Conservation (phyloP, 2,113 vertebrate genomes). For the human region DNA sequence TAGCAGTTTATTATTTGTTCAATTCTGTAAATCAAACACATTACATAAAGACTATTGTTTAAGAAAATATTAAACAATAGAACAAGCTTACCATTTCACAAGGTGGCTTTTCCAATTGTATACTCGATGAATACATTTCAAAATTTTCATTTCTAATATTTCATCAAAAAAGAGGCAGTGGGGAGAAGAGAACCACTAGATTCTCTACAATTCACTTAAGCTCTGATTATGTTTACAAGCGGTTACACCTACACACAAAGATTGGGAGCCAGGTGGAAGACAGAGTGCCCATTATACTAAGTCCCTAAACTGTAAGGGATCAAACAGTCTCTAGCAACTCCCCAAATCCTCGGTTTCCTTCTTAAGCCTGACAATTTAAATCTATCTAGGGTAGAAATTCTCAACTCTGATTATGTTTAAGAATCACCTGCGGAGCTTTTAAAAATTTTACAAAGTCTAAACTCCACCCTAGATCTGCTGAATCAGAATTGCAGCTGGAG, state of each 20-base stretch:
- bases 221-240: conserved; percentile 37
- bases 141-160: conserved; percentile 28
- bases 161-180: conserved; percentile 34
- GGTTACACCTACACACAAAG: neutral
- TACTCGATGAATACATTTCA: neutral
- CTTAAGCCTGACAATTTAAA: conserved; percentile 10
- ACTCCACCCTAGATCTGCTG: neutral
- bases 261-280: neutral
- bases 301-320: neutral
- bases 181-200: conserved; percentile 2
- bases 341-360: conserved; percentile 10
- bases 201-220: neutral
- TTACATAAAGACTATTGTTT: conserved; percentile 46
- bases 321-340: neutral
- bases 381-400: conserved; percentile 20
- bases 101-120: conserved; percentile 27
- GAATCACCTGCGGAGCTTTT: neutral
- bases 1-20: conserved; percentile 24
- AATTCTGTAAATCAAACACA: conserved; percentile 49
- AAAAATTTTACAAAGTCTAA: neutral
- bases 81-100: conserved; percentile 47
- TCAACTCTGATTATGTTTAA: neutral
- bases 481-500: neutral
- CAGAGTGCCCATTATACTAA: neutral
- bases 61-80: conserved; percentile 36